A percentile compares a stretch with the other conserved stretches of the same genome.
Evolutionary conservation across 2,888 invertebrate species (phyloP).

Genomic region (Loripinus fragilis): DNA sequence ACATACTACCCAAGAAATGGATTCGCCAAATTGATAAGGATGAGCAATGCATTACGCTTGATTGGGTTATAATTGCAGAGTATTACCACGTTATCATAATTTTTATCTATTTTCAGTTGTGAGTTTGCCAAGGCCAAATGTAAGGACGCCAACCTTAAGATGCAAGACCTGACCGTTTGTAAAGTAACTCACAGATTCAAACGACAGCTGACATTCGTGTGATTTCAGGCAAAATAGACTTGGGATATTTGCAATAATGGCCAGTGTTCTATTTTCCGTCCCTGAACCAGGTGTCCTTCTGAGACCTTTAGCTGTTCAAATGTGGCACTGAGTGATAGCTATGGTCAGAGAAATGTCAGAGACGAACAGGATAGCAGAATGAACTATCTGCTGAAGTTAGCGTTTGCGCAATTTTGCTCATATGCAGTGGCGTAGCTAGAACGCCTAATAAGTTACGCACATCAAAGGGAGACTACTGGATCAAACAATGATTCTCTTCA

Average conservation of each 20-base stretch:
- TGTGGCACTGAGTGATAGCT: too few species aligned
- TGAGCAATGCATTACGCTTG: background rate
- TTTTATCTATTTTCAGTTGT: background rate
- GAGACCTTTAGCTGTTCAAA: too few species aligned
- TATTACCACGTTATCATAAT: background rate
- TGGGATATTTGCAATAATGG: conserved; percentile 8
- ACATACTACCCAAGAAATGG: too few species aligned
- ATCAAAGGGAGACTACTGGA: too few species aligned
- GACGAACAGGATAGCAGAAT: background rate
- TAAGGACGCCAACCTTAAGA: background rate
- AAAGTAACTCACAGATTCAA: background rate
- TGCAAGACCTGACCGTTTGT: background rate
- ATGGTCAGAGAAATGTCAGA: background rate
- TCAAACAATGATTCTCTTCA: too few species aligned
- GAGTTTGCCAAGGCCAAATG: background rate
- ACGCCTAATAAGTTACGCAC: too few species aligned
- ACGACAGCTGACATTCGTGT: conserved; percentile 4
- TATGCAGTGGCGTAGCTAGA: too few species aligned
- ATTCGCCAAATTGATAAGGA: too few species aligned
- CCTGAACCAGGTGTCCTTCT: background rate
- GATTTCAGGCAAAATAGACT: background rate
- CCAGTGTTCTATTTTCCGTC: conserved; percentile 20
- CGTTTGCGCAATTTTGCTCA: too few species aligned
- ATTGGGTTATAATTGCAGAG: background rate
- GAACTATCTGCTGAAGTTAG: too few species aligned